A percentile compares a stretch with the other conserved stretches of the same genome.
Evolutionary conservation across 2,888 invertebrate genomes (phyloP).

Genomic region (Perdita meconis): DNA sequence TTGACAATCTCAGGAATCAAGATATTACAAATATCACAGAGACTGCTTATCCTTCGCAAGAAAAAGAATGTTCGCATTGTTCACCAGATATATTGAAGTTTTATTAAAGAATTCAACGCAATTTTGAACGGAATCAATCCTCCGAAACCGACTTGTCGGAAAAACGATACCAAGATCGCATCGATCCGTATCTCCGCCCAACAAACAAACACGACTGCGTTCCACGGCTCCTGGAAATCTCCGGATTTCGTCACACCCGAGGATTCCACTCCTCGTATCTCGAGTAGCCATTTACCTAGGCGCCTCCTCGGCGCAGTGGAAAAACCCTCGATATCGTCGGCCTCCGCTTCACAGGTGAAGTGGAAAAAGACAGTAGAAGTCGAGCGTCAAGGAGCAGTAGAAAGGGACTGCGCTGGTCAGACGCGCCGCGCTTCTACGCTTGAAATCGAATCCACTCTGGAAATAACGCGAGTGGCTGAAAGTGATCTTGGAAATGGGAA

Average conservation of each 20-base stretch:
- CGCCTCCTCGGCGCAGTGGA: constrained; percentile 14
- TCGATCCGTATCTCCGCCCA: too few species aligned
- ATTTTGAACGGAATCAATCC: too few species aligned
- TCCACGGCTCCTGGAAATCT: too few species aligned
- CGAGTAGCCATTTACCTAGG: constrained; percentile 8
- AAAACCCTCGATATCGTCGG: constrained; percentile 6
- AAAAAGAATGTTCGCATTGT: too few species aligned
- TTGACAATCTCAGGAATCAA: too few species aligned
- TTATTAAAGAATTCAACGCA: too few species aligned
- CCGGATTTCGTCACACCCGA: background rate
- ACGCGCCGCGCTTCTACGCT: background rate
- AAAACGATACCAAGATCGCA: too few species aligned
- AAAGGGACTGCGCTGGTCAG: constrained; percentile 1
- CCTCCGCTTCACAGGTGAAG: background rate
- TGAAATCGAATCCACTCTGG: background rate
- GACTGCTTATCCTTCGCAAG: too few species aligned
- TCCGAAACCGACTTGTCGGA: too few species aligned
- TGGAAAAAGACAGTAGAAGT: background rate
- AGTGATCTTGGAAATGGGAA: background rate
- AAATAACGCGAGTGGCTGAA: background rate
- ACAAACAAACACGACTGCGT: too few species aligned
- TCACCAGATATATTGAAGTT: too few species aligned
- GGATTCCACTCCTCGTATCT: background rate
- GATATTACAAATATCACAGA: too few species aligned
- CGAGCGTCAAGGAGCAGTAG: background rate